A percentile compares a stretch with the other conserved stretches of the same genome.
Conservation (phyloP, 2,888 invertebrate genomes). For the Lepidocyrtinus sp. region DNA sequence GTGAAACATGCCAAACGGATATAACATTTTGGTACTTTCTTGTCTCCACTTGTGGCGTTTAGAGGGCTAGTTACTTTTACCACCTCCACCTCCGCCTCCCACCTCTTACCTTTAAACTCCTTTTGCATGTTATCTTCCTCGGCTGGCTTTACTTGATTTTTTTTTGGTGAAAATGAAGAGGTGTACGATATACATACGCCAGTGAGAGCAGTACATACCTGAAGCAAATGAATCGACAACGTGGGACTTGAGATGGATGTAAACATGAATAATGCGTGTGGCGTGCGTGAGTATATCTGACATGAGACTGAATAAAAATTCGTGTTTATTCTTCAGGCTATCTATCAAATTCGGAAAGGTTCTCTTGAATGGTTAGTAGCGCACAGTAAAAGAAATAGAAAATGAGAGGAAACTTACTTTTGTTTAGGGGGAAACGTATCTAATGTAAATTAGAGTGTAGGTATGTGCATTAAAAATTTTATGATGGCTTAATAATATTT, state of each 20-base stretch:
- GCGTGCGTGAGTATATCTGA: not conserved
- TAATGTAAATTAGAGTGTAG: not conserved
- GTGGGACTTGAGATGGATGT: not conserved
- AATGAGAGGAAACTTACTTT: not conserved
- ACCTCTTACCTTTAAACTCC: constrained; percentile 16
- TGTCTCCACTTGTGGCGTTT: too few species aligned
- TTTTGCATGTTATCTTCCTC: not conserved
- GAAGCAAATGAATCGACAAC: not conserved
- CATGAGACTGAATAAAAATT: not conserved
- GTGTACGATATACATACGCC: not conserved
- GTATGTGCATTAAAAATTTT: not conserved
- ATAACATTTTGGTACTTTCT: too few species aligned
- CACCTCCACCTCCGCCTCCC: constrained; percentile 32
- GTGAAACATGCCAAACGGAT: too few species aligned
- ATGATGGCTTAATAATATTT: not conserved
- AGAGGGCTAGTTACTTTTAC: not conserved
- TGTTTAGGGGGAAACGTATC: not conserved
- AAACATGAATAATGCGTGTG: not conserved
- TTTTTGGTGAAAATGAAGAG: not conserved
- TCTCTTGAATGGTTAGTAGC: not conserved
- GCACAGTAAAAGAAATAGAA: not conserved
- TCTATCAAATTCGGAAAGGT: not conserved
- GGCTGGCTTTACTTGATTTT: not conserved
- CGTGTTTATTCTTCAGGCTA: not conserved
- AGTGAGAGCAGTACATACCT: too few species aligned